Evolutionary conservation across 2,888 invertebrate genomes (phyloP).

Genomic region (Neelides folsomi): DNA sequence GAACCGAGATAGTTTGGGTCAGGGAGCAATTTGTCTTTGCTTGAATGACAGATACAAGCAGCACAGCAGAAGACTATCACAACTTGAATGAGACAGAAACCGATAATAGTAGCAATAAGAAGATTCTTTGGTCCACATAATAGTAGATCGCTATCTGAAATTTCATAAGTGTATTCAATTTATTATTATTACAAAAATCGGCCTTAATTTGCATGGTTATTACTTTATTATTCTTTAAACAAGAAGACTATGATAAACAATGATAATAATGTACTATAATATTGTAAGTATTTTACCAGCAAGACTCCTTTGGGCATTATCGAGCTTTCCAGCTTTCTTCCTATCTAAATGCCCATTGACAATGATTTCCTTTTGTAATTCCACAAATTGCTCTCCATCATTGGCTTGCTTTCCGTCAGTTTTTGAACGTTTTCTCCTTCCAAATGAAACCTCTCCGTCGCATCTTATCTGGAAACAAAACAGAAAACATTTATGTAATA

Average conservation of each 20-base stretch:
- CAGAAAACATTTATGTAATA: not conserved
- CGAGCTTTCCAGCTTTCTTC: no score
- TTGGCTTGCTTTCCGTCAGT: not conserved
- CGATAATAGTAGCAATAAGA: constrained; percentile 27
- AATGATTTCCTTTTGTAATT: constrained; percentile 29
- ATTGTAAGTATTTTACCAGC: no score
- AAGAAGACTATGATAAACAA: no score
- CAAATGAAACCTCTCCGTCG: constrained; percentile 28
- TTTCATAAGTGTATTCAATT: not conserved
- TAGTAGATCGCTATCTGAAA: constrained; percentile 18
- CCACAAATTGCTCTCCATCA: constrained; percentile 17
- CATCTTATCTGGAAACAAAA: constrained; percentile 18
- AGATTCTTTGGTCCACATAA: constrained; percentile 27
- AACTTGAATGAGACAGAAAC: constrained; percentile 27
- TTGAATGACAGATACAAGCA: constrained; percentile 23
- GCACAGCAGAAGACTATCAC: constrained; percentile 26
- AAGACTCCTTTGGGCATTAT: not conserved
- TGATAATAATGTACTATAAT: no score
- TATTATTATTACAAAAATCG: not conserved
- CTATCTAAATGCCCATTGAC: constrained; percentile 18
- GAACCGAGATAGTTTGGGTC: constrained; percentile 21
- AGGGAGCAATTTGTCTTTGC: constrained; percentile 20
- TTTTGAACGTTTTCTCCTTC: constrained; percentile 16
- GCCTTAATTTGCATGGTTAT: not conserved
- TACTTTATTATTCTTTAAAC: not conserved